A percentile compares a stretch with the other conserved stretches of the same genome.
These are phyloP conservation scores for Noctua pronuba DNA, from an alignment of 2,888 invertebrate genomes.

Conservation along the genomic window DNA sequence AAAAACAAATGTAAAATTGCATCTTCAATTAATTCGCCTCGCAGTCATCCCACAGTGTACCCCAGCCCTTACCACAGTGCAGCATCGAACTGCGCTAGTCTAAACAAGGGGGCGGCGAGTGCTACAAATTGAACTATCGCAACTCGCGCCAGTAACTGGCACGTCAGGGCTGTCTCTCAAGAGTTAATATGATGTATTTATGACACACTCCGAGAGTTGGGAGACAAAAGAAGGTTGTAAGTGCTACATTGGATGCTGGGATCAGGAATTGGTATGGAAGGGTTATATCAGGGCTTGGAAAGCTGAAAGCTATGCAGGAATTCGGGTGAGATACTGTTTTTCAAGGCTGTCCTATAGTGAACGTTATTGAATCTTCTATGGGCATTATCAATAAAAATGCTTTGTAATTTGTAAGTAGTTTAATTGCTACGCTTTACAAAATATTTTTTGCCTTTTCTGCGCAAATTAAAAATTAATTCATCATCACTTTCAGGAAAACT, in stretches of 20 bases:
- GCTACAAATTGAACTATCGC: slow-evolving; percentile 77
- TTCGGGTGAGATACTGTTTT: not conserved
- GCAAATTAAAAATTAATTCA: not conserved
- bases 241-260: slow-evolving; percentile 16
- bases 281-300: not conserved
- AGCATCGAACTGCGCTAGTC: slow-evolving; percentile 71
- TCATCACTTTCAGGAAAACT: not conserved
- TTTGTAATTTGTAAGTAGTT: not conserved
- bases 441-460: not conserved
- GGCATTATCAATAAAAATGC: not conserved
- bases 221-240: slow-evolving; percentile 35
- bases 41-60: slow-evolving; percentile 21
- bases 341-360: slow-evolving; percentile 3
- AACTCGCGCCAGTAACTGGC: slow-evolving; percentile 58
- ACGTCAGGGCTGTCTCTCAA: slow-evolving; percentile 64
- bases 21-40: slow-evolving; percentile 16
- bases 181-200: slow-evolving; percentile 36
- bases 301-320: not conserved
- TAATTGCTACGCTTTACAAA: not conserved
- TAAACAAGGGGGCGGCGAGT: slow-evolving; percentile 75
- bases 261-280: not conserved
- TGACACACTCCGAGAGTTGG: slow-evolving; percentile 23
- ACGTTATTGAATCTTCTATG: not conserved
- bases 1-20: not conserved
- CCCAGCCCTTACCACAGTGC: slow-evolving; percentile 34